Base-by-base conservation (phyloP, 2,797 vertebrate species). In the Hippopotamyrus pictus region DNA sequence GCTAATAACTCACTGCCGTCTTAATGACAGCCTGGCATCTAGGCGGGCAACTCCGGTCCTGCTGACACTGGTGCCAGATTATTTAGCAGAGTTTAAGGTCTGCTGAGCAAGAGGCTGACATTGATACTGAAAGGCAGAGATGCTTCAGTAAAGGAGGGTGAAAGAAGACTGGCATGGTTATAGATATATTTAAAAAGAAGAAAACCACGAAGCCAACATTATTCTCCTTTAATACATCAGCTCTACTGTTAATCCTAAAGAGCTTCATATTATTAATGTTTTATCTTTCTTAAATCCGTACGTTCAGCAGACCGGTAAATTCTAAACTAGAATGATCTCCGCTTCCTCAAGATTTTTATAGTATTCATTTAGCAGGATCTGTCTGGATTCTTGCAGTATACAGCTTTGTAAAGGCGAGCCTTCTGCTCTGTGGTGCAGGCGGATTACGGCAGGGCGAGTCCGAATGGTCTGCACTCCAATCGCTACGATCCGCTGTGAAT, bases 251-350 rank as follows among this genome's bases (percentile, higher is more conserved):
- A 79, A 79, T 79, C 73, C 73, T 79, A 79, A 44, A 44, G 73
- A 41, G 73, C 73, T 41, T 79, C 33, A n/a, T 7, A 44, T 79
- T 79, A 79, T 79, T 79, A 79, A 44, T 29, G 33, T 79, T 41
- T 79, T 79, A 79, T 79, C 73, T 79, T 79, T 44, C 65, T 79
- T 44, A 79, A 79, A 37, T 79, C 73, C 37, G 73, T 44, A 79
- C 37, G 29, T 44, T 79, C 73, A 41, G 73, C 73, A 79, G 73
- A 79, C 37, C 73, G 44, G 37, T 79, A 79, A 79, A 79, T 41
- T 41, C 73, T 44, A 79, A 79, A 79, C 14, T 44, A 79, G 73
- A 79, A 79, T 79, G 33, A 79, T 79, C 33, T 79, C 73, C 12
- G 33, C 73, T 79, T 79, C 37, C 14, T 6, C 69, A 37, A 41